A percentile compares a stretch with the other conserved stretches of the same genome.
Evolutionary conservation across 2,797 vertebrate species (phyloP).

Genomic region (Phoebastria nigripes): DNA sequence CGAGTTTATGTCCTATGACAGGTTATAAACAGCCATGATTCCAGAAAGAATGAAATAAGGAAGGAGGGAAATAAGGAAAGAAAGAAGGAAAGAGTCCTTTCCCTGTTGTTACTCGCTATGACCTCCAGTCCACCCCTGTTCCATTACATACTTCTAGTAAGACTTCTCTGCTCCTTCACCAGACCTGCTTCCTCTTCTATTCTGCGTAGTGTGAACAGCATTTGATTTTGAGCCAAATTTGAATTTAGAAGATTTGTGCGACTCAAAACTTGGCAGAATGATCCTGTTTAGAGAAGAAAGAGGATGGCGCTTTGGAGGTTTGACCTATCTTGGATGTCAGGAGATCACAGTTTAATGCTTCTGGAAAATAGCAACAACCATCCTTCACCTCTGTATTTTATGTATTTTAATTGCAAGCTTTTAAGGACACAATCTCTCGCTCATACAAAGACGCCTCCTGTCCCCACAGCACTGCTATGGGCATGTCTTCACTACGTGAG

Average conservation of each 20-base stretch:
- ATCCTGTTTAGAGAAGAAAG: not conserved
- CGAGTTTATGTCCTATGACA: fast-evolving
- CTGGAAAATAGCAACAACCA: not conserved
- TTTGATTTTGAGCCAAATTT: not conserved
- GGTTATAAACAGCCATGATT: not conserved
- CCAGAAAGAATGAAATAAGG: not conserved
- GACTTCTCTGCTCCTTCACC: not conserved
- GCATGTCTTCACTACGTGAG: fast-evolving
- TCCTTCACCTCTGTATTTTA: not conserved
- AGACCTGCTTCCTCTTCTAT: not conserved
- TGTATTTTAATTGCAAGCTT: not conserved
- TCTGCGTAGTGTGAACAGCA: not conserved
- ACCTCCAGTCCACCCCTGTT: not conserved
- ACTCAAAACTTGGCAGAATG: not conserved
- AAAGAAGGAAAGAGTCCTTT: not conserved
- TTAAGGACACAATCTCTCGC: not conserved
- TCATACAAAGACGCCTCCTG: no score
- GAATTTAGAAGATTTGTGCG: not conserved
- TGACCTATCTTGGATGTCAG: not conserved
- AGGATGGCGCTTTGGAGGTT: not conserved
- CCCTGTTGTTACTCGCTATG: fast-evolving
- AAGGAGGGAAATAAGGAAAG: no score
- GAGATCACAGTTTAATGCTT: not conserved
- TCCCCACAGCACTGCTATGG: not conserved
- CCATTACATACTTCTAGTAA: not conserved